These are phyloP conservation scores for Carabus problematicus DNA, from an alignment of 2,888 invertebrate species.

Conservation along the genomic window DNA sequence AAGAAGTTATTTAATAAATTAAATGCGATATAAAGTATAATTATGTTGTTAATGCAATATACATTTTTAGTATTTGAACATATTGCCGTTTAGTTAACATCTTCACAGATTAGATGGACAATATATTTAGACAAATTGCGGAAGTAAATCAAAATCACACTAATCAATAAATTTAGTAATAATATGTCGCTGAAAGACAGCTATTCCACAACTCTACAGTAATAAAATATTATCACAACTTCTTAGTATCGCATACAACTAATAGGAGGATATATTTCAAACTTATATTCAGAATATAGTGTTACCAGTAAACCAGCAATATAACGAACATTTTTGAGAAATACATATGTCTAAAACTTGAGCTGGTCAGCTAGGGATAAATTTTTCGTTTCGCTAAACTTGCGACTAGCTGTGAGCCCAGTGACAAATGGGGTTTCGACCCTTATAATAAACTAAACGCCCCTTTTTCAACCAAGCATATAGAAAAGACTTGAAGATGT, in stretches of 20 bases:
- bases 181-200: constrained; percentile 29
- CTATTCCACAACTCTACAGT: constrained; percentile 24
- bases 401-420: constrained; percentile 19
- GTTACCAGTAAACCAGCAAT: constrained; percentile 32
- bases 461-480: constrained; percentile 19
- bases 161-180: constrained; percentile 16
- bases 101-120: too few relatives aligned
- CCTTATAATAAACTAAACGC: constrained; percentile 35
- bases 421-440: constrained; percentile 37
- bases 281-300: constrained; percentile 24
- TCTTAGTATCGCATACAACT: constrained; percentile 34
- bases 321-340: constrained; percentile 3
- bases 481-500: constrained; percentile 6
- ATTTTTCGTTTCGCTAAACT: constrained; percentile 30
- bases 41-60: too few relatives aligned
- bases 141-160: too few relatives aligned
- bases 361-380: constrained; percentile 7
- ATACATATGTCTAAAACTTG: neutral
- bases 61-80: too few relatives aligned
- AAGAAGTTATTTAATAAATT: constrained; percentile 1
- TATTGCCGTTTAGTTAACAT: too few relatives aligned
- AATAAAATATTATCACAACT: constrained; percentile 38
- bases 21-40: neutral
- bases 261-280: constrained; percentile 37
- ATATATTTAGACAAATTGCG: too few relatives aligned